Evolutionary conservation across 2,888 invertebrate genomes (phyloP), one percentile per base, ranked within the genome.

Genomic region (Dyspetes luteomarginatus): DNA sequence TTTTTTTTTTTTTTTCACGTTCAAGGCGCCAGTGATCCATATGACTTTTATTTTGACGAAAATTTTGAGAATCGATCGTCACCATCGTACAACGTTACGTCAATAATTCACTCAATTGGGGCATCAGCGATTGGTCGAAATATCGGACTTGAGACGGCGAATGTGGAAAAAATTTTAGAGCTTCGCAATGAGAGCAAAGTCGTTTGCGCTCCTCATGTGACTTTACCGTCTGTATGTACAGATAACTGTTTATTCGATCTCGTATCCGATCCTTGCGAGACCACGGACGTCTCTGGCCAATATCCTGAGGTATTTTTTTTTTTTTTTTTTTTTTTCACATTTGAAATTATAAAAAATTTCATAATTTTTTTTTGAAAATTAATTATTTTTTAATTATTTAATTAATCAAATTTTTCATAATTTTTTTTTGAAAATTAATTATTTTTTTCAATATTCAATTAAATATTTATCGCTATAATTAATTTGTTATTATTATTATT

Each of bases 241-340:
- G 73, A 75, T 0, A 50, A 36, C 4, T 91, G 91, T 71, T 82
- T 91, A 17, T 91, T 91, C 80, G 85, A 91, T 76, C 36, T 91
- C 12, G 28, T 75, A 1, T 30, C 71, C 0, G 91, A 91, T 85
- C 91, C 91, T 17, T 91, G 91, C 60, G 91, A 91, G 69, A 89
- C 85, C n/a, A 81, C 28, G 4, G 89, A 91, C 68, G 26, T 91
- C 15, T 90, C 89, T 0, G n/a, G 45, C 0, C 7, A 74, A n/a
- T 43, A 86, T 74, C 88, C 89, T 1, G 15, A 86, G 76, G 91
- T 90, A 55, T 64, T 75, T 75, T 36, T 45, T 2, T n/a, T n/a
- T n/a, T n/a, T n/a, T n/a, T n/a, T n/a, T n/a, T n/a, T n/a, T n/a
- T n/a, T n/a, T n/a, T n/a, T n/a, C n/a, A n/a, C n/a, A n/a, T n/a